Base-by-base conservation (phyloP, 2,113 vertebrate genomes). In the Marmota monax region DNA sequence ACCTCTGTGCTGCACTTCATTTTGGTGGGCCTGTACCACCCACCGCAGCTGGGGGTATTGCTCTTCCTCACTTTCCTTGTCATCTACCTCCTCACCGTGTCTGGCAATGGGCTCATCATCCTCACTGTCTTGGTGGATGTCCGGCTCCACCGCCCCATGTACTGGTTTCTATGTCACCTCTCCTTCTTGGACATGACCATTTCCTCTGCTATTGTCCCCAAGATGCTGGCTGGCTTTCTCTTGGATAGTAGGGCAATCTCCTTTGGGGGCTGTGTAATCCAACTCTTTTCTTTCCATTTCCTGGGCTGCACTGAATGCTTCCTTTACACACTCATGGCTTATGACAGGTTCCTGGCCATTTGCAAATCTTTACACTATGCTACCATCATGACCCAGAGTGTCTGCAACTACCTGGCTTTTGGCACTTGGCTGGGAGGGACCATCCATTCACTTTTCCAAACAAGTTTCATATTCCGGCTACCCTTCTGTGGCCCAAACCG, bases 271-370 rank as follows among this genome's bases (percentile, higher is more conserved):
- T 98, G 98, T 76, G 97, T 96, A 27, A 87, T 97, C n/a, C 98
- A 98, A 9, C 94, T 98, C 0, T 98, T 98, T 77, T 98, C 96
- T 22, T 98, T 98, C 90, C 97, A 98, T 83, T 98, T 98, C 78
- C 80, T 98, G 89, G 98, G 98, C 77, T 98, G 98, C 84, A 98
- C 98, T 4, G 98, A 98, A 90, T 98, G 98, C 23, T 98, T 98
- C 82, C 96, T 98, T 42, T 98, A 98, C 29, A 98, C 98, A 0
- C 96, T 98, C 6, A 98, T 98, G 98, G 98, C 97, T 51, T 98
- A 98, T 45, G 98, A 98, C 85, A 92, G 92, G 17, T 98, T 98
- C 90, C 90, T 98, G 84, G 98, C 98, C 45, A 98, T 98, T 70
- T 98, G 98, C 85, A 98, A 98, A 70, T 98, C 98, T 48, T 78